Evolutionary conservation across 2,113 vertebrate species (phyloP).

Genomic region (Thomomys bottae): DNA sequence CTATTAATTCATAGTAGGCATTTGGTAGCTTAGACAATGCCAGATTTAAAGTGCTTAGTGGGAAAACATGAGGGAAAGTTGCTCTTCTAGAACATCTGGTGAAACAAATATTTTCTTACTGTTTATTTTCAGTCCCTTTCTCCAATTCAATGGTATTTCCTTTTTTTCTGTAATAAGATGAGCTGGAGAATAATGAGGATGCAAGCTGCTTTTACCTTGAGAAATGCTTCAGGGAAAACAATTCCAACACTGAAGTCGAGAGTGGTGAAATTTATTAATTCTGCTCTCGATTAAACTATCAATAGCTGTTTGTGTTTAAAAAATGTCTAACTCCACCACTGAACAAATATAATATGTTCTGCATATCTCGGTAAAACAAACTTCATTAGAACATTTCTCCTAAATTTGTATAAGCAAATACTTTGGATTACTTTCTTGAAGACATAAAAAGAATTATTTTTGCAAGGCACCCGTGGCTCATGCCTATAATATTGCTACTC

Average conservation of each 20-base stretch:
- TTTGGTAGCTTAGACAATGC: conserved; percentile 52
- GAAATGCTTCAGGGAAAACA: conserved; percentile 73
- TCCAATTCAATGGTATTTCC: conserved; percentile 63
- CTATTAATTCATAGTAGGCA: neutral
- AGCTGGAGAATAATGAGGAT: conserved; percentile 67
- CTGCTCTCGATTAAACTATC: conserved; percentile 53
- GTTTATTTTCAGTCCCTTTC: conserved; percentile 67
- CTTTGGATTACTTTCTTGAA: neutral
- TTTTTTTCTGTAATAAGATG: conserved; percentile 70
- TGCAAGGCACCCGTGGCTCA: too few species aligned
- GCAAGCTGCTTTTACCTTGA: conserved; percentile 67
- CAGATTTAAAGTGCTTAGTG: conserved; percentile 34
- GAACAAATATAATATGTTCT: conserved; percentile 1
- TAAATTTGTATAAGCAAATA: conserved; percentile 23
- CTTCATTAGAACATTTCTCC: neutral
- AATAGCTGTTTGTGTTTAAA: conserved; percentile 50
- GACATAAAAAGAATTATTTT: neutral
- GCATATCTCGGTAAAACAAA: conserved; percentile 42
- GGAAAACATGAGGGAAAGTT: conserved; percentile 48
- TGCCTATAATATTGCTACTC: too few species aligned
- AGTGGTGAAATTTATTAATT: conserved; percentile 66
- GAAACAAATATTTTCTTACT: conserved; percentile 72
- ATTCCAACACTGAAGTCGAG: conserved; percentile 49
- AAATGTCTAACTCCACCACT: conserved; percentile 50
- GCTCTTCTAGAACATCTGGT: conserved; percentile 66